Base-by-base conservation (phyloP, 2,113 vertebrate genomes). In the Chitala chitala region DNA sequence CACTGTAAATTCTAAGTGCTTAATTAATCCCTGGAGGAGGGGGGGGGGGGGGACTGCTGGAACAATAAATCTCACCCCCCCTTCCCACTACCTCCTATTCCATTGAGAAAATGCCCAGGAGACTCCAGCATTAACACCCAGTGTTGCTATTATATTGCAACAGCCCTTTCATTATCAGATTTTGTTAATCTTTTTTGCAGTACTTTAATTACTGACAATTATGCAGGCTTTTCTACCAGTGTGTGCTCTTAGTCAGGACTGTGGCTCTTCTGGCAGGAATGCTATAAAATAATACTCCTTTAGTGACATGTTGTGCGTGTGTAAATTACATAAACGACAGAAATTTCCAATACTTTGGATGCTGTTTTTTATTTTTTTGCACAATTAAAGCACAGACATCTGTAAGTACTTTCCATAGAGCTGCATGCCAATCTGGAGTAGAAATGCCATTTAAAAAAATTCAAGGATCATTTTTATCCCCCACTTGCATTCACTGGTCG, bases 311-410 rank as follows among this genome's bases (percentile, higher is more conserved):
- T 74, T 81, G 65, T 33, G 75, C 73, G 80, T 87, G n/a, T n/a
- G n/a, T 83, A 89, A 91, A 92, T 92, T 87, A 89, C 83, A 92
- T 90, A 92, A 95, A 93, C 92, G 92, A 86, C 84, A 88, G 82
- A 91, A 87, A 89, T 83, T 84, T 87, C 83, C 79, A 86, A 87
- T 83, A 89, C 76, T 70, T 76, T 78, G 86, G 82, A 82, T 83
- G 81, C 79, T 82, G 77, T 56, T 73, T 86, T 90, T 87, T 79
- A 86, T 87, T 77, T 85, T 79, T 84, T 89, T 90, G 80, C 83
- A 82, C 87, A 87, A 87, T 91, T 89, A 83, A 46, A 86, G 84
- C 80, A 79, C 66, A 84, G 75, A 92, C 89, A 92, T 90, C 88
- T 92, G 88, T 82, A 89, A 85, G 77, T 83, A 82, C 85, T 90